Percentiles rank a stretch among this genome's conserved stretches.
phyloP scores from a whole-genome alignment of 2,888 invertebrate genomes.

The Drosophila meridionalis region DNA sequence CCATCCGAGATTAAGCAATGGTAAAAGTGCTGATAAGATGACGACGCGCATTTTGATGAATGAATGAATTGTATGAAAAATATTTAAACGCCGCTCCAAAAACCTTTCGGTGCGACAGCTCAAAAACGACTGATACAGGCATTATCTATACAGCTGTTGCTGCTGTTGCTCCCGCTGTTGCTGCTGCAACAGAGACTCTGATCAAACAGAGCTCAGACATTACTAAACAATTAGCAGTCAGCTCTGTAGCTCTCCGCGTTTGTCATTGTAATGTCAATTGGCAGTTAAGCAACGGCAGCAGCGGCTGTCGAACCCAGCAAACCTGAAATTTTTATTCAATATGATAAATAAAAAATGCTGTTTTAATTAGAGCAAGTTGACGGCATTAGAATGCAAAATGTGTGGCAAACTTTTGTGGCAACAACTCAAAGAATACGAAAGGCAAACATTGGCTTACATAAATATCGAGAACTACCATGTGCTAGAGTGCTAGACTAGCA shows the following conservation, averaged over 20 bases:
- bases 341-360: slow-evolving; percentile 13
- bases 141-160: slow-evolving; percentile 18
- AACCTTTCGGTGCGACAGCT: slow-evolving; percentile 45
- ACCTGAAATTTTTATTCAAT: slow-evolving; percentile 71
- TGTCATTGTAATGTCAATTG: slow-evolving; percentile 18
- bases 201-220: slow-evolving; percentile 1
- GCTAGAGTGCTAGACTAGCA: not conserved
- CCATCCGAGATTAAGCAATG: slow-evolving; percentile 49
- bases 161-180: not conserved
- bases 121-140: slow-evolving; percentile 45
- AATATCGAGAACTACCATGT: not conserved
- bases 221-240: slow-evolving; percentile 30
- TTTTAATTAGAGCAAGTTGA: slow-evolving; percentile 18
- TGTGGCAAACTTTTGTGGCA: slow-evolving; percentile 27
- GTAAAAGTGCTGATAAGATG: slow-evolving; percentile 66
- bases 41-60: slow-evolving; percentile 47
- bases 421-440: slow-evolving; percentile 1
- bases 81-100: slow-evolving; percentile 28
- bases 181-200: not conserved
- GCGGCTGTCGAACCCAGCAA: slow-evolving; percentile 15
- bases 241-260: slow-evolving; percentile 7
- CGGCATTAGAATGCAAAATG: slow-evolving; percentile 5
- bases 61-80: not conserved
- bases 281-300: slow-evolving; percentile 21
- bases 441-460: not conserved